Base-by-base conservation (phyloP, 2,888 invertebrate genomes). In the Diaprepes abbreviatus region DNA sequence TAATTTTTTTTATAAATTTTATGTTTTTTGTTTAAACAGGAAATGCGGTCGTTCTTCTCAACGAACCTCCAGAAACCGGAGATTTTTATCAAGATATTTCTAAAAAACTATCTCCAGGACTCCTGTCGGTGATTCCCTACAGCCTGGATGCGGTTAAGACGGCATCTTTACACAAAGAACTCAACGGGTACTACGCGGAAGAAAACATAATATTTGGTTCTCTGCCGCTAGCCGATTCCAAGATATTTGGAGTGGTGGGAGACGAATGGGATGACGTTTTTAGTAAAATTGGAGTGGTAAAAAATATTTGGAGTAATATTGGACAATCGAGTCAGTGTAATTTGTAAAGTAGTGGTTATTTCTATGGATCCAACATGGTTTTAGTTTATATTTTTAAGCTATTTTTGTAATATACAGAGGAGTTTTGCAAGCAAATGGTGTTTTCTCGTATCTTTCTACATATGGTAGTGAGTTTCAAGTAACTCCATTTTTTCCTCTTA, bases 281-380 rank as follows among this genome's bases (percentile, higher is more conserved):
- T 38, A 73, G 72, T 50, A 73, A 73, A 69, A 76, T 75, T 7
- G 78, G 75, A 9, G 71, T 74, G 57, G 69, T 69, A 12, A 82
- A 81, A 74, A 81, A 80, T 71, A 66, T 82, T 64, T 82, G 80
- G 81, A 75, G 72, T n/a, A 78, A 76, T 73, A 71, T 79, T 63
- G 80, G 81, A 4, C 77, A 79, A 74, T 81, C 81, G 1, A 74
- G 70, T 74, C 74, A 70, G 17, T 77, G 66, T 63, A 76, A 67
- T 66, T 73, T 73, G 19, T 72, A 59, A 38, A 19, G 9, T 40
- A 5, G 24, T 24, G 24, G 5, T 24, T 5, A 24, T 24, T 24
- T 24, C n/a, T n/a, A n/a, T n/a, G 24, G 24, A 24, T 4, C 3
- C 3, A 24, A 5, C 3, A 24, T 24, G 24, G 5, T 24, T 24